A percentile compares a stretch with the other conserved stretches of the same genome.
Conservation (phyloP, 2,888 invertebrate genomes). For the Lithosia quadra region DNA sequence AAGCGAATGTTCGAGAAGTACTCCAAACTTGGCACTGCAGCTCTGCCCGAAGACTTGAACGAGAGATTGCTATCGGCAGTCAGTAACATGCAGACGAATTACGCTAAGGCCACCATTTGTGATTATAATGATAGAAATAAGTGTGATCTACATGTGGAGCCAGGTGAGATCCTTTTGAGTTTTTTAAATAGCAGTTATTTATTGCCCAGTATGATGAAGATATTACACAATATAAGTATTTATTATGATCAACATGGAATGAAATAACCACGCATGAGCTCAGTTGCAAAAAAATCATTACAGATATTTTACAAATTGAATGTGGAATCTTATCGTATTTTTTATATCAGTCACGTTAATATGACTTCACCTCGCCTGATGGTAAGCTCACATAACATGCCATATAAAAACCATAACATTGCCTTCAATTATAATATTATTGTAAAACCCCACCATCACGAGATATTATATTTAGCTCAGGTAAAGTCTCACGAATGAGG, state of each 20-base stretch:
- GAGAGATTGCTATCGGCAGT: conserved; percentile 87
- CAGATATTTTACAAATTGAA: neutral
- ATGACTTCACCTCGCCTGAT: too few relatives aligned
- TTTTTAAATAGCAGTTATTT: neutral
- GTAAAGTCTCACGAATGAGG: too few relatives aligned
- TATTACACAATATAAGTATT: too few relatives aligned
- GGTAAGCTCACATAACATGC: too few relatives aligned
- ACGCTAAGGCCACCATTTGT: conserved; percentile 92
- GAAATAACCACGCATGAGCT: too few relatives aligned
- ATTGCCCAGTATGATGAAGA: neutral
- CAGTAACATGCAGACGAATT: conserved; percentile 91
- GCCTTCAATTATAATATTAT: too few relatives aligned
- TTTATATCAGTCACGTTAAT: too few relatives aligned
- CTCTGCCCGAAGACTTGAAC: conserved; percentile 90
- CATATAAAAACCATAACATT: too few relatives aligned
- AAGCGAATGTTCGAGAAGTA: conserved; percentile 92
- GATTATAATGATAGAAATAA: conserved; percentile 88
- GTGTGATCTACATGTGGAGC: conserved; percentile 91
- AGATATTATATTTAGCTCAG: too few relatives aligned
- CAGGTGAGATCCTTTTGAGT: conserved; percentile 80
- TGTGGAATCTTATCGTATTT: too few relatives aligned
- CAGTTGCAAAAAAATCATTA: neutral
- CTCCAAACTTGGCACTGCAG: conserved; percentile 90
- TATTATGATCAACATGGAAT: neutral
- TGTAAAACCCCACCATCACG: too few relatives aligned